Conservation (phyloP, 2,797 vertebrate species). For the Hylomyscus alleni region DNA sequence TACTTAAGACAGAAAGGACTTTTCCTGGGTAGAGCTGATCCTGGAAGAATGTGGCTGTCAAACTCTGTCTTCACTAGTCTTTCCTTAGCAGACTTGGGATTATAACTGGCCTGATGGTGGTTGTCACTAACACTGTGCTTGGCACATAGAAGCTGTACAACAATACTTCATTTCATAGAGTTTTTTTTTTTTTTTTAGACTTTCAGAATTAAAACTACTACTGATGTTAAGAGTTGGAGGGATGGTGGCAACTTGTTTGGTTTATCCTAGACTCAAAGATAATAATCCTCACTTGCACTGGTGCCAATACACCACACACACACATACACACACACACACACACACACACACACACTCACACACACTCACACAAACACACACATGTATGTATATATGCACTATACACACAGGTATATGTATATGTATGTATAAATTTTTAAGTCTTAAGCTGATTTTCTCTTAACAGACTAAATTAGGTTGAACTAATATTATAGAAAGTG, state of each 20-base stretch:
- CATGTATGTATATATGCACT: not conserved
- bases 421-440: not conserved
- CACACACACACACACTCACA: not conserved
- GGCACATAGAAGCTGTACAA: not conserved
- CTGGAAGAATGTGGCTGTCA: not conserved
- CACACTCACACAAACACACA: not conserved
- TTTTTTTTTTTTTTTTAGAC: not conserved
- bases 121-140: not conserved
- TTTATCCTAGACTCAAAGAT: not conserved
- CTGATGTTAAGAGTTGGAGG: not conserved
- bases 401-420: not conserved
- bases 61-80: not conserved
- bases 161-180: not conserved
- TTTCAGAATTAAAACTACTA: slow-evolving; percentile 12
- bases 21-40: not conserved
- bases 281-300: not conserved
- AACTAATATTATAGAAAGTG: not conserved
- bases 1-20: not conserved
- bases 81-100: not conserved
- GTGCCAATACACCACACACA: not conserved
- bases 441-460: slow-evolving; percentile 10
- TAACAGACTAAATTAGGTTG: not conserved
- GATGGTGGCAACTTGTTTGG: not conserved
- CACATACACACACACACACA: not conserved
- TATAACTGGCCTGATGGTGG: not conserved